A percentile compares a stretch with the other conserved stretches of the same genome.
Evolutionary conservation across 2,888 invertebrate genomes (phyloP).

Genomic region (Lycophotia porphyrea): DNA sequence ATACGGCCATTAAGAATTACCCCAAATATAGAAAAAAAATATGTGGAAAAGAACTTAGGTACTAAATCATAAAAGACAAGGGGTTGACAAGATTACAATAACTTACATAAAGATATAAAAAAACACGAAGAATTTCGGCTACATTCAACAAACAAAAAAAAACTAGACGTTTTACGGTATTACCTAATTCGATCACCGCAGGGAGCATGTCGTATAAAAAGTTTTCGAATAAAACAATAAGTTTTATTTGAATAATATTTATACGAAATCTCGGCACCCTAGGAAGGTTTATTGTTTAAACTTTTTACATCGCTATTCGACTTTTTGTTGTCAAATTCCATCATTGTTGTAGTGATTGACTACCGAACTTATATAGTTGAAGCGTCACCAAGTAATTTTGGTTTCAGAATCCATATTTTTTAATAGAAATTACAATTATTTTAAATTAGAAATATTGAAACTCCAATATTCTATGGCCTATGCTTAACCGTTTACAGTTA

Average conservation of each 20-base stretch:
- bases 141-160: conserved; percentile 68
- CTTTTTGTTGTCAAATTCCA: background rate
- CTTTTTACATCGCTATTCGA: background rate
- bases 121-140: conserved; percentile 76
- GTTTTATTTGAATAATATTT: conserved; percentile 53
- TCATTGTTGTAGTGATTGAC: background rate
- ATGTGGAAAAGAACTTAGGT: conserved; percentile 19
- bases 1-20: background rate
- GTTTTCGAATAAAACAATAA: conserved; percentile 75
- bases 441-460: background rate
- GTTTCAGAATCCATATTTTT: background rate
- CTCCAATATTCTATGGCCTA: background rate
- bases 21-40: background rate
- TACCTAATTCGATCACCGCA: conserved; percentile 74
- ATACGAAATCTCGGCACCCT: background rate
- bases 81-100: conserved; percentile 75
- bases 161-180: conserved; percentile 72
- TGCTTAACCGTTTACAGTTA: background rate
- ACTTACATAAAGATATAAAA: conserved; percentile 58
- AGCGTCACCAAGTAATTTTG: background rate
- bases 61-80: conserved; percentile 77
- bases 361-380: background rate
- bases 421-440: background rate
- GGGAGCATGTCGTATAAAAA: conserved; percentile 78
- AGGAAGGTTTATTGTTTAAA: conserved; percentile 11